phyloP scores from a whole-genome alignment of 2,797 vertebrate species.

The Oryzias sinensis region DNA sequence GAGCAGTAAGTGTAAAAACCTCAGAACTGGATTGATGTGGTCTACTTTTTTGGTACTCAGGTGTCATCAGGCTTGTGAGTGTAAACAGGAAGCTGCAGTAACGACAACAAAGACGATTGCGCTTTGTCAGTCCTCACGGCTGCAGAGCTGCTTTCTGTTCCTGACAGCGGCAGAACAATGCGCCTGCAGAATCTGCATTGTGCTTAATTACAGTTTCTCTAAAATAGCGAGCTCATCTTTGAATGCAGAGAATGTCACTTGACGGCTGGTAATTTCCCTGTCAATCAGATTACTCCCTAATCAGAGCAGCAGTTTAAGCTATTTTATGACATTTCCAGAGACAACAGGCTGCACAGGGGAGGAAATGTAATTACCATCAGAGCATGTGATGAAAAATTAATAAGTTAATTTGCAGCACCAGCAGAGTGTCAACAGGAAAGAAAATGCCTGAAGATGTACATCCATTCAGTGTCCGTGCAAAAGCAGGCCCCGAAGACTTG shows the following conservation, averaged over 20 bases:
- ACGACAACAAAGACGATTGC: constrained; percentile 11
- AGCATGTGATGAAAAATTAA: constrained; percentile 76
- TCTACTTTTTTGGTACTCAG: not conserved
- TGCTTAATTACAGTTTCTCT: constrained; percentile 63
- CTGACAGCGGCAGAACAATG: constrained; percentile 48
- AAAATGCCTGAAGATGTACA: constrained; percentile 54
- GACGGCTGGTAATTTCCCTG: constrained; percentile 72
- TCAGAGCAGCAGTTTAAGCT: constrained; percentile 70
- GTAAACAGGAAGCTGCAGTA: constrained; percentile 10
- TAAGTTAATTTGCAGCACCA: constrained; percentile 74
- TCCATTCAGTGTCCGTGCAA: constrained; percentile 40
- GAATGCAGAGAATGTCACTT: constrained; percentile 65
- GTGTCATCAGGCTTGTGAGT: constrained; percentile 8
- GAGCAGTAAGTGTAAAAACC: too few species aligned
- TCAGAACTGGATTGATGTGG: too few species aligned
- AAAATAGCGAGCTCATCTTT: constrained; percentile 57
- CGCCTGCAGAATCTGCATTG: constrained; percentile 51
- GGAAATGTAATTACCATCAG: constrained; percentile 76
- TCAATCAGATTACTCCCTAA: constrained; percentile 75
- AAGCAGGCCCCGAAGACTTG: constrained; percentile 52
- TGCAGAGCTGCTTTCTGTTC: constrained; percentile 48
- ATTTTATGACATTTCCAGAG: constrained; percentile 77
- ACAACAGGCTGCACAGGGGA: constrained; percentile 70
- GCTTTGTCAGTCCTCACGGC: constrained; percentile 21
- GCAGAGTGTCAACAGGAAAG: constrained; percentile 62